Conservation (phyloP, 1,140 invertebrate genomes). For the Drosophila pallidifrons region DNA sequence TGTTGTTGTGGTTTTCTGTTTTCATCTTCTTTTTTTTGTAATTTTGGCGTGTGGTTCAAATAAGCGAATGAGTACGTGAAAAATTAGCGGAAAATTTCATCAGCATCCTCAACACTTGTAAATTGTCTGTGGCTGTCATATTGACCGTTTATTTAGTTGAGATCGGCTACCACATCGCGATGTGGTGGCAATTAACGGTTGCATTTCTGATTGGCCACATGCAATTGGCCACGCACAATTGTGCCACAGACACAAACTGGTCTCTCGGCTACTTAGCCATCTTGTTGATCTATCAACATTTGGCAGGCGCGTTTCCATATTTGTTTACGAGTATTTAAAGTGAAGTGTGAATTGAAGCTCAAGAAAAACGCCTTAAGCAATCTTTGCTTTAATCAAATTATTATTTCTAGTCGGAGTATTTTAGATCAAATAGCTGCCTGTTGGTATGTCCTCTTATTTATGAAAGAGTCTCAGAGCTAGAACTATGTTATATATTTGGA, state of each 20-base stretch:
- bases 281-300: neutral
- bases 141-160: conserved; percentile 36
- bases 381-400: too few relatives aligned
- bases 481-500: too few relatives aligned
- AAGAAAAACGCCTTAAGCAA: neutral
- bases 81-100: conserved; percentile 74
- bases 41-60: conserved; percentile 48
- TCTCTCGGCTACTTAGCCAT: neutral
- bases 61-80: conserved; percentile 68
- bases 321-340: neutral
- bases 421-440: too few relatives aligned
- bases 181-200: conserved; percentile 48
- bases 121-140: conserved; percentile 50
- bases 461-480: too few relatives aligned
- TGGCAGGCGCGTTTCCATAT: neutral
- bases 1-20: conserved; percentile 9
- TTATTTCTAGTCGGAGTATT: too few relatives aligned
- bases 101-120: conserved; percentile 63
- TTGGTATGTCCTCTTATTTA: too few relatives aligned
- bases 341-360: neutral
- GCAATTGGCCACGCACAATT: conserved; percentile 34
- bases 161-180: conserved; percentile 25
- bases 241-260: conserved; percentile 13
- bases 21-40: neutral
- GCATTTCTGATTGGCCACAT: conserved; percentile 48